Conservation (phyloP, 2,888 invertebrate genomes). For the Sesamia inferens region DNA sequence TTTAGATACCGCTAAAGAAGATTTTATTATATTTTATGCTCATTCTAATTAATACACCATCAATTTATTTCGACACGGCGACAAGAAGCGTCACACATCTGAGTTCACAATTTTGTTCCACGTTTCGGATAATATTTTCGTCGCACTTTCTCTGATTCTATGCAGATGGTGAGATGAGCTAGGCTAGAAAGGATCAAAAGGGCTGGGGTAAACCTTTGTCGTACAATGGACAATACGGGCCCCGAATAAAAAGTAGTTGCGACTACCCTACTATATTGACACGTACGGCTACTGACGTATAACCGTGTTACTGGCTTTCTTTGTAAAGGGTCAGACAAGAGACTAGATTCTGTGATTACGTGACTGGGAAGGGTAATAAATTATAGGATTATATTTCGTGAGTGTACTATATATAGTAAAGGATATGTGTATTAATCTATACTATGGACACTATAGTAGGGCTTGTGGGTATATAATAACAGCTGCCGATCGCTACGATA, state of each 20-base stretch:
- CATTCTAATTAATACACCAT: neutral
- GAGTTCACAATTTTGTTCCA: too few relatives aligned
- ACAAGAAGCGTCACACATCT: neutral
- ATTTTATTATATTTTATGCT: neutral
- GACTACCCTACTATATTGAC: conserved; percentile 44
- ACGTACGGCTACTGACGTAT: conserved; percentile 26
- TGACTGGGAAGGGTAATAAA: conserved; percentile 17
- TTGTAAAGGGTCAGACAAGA: conserved; percentile 20
- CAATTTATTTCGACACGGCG: neutral
- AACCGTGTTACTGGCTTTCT: conserved; percentile 16
- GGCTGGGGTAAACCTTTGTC: conserved; percentile 42
- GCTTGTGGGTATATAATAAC: too few relatives aligned
- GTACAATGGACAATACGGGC: conserved; percentile 51
- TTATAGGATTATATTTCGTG: neutral
- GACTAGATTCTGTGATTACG: conserved; percentile 25
- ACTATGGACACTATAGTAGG: neutral
- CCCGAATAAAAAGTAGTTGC: conserved; percentile 46
- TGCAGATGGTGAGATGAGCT: conserved; percentile 49
- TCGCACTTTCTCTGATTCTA: conserved; percentile 21
- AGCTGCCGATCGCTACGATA: too few relatives aligned
- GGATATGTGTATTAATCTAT: neutral
- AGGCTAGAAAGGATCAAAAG: conserved; percentile 45
- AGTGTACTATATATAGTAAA: neutral
- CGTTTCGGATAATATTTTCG: conserved; percentile 7
- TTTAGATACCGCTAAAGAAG: too few relatives aligned